phyloP scores from a whole-genome alignment of 2,113 vertebrate genomes.

The Sigmodon hispidus region DNA sequence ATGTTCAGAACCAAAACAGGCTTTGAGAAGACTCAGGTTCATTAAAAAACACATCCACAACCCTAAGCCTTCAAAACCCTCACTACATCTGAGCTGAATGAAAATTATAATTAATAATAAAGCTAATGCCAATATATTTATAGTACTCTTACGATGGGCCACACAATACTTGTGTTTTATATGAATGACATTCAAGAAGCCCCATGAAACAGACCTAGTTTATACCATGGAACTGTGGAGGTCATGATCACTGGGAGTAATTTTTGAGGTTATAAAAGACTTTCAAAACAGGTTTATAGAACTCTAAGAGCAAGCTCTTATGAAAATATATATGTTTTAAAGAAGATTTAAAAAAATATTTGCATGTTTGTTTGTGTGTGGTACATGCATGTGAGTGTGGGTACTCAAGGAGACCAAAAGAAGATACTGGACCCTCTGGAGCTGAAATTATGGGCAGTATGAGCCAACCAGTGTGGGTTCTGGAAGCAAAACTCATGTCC shows the following conservation, averaged over 20 bases:
- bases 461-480: background rate
- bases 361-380: background rate
- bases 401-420: background rate
- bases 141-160: background rate
- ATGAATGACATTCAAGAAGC: background rate
- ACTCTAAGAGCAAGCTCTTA: background rate
- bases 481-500: background rate
- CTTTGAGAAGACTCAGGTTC: conserved; percentile 38
- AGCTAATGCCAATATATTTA: background rate
- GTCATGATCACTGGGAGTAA: background rate
- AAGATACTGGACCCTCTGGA: background rate
- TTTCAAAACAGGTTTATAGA: background rate
- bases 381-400: background rate
- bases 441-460: background rate
- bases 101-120: background rate
- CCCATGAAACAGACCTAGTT: background rate
- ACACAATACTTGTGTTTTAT: background rate
- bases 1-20: conserved; percentile 59
- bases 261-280: background rate
- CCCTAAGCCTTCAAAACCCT: background rate
- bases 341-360: background rate
- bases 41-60: background rate
- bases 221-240: background rate
- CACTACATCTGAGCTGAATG: background rate
- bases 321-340: background rate